Base-by-base conservation (phyloP, 2,888 invertebrate genomes). In the Spilarctia lutea region DNA sequence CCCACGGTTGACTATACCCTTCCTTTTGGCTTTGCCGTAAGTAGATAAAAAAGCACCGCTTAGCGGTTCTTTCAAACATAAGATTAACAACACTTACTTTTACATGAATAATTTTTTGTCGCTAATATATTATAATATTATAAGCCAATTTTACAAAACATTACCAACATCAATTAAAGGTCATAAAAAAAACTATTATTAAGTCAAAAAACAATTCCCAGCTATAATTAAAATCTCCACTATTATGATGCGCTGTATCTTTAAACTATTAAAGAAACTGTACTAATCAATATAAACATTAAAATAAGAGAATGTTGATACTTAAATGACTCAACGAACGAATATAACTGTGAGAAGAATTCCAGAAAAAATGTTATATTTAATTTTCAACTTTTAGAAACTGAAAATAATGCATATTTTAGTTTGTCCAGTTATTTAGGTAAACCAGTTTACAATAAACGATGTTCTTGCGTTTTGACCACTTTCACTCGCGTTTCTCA, bases 401-500 rank as follows among this genome's bases (percentile, higher is more conserved):
- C 13, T 20, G 4, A 2, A 4, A 24, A 72, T 74, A 79, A 30
- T 42, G 78, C 24, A 35, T 52, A 65, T 74, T 66, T 76, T 80
- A 0, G 65, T 65, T 63, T 75, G 72, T 72, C 6, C 48, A 63
- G 30, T 6, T 42, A 45, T 74, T 74, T 66, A 18, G 13, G n/a
- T 68, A 76, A 83, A 83, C 82, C 80, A 71, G 84, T 82, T 82
- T 56, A 16, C 20, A 66, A 35, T 45, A 35, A 33, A n/a, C 60
- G 11, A 39, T 56, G 65, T 77, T 63, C 65, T 75, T 72, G 63
- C 68, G 65, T 71, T 63, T 63, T 65, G 69, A 35, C 67, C 60
- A 78, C 83, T 80, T 82, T 84, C 84, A 70, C 83, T 39, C 72
- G 39, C 39, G 35, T 68, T 80, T 75, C 74, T 74, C 63, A 30